Evolutionary conservation across 2,888 invertebrate genomes (phyloP).

Genomic region (Teleogryllus oceanicus): DNA sequence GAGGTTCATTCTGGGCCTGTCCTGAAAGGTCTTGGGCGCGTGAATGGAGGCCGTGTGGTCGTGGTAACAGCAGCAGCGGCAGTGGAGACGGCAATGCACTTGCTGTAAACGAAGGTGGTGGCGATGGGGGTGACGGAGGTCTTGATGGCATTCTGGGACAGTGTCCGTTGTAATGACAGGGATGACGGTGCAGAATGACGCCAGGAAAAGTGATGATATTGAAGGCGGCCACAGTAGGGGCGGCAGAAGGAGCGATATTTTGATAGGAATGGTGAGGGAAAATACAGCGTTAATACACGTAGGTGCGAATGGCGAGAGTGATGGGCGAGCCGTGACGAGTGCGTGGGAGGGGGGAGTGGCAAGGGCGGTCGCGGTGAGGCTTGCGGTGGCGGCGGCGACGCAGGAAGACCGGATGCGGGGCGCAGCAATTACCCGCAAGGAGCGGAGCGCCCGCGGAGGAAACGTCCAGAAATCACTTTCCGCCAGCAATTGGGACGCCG

Average conservation of each 20-base stretch:
- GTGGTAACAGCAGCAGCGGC: background rate
- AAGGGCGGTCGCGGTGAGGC: background rate
- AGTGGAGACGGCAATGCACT: background rate
- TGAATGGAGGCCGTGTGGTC: background rate
- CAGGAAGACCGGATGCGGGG: background rate
- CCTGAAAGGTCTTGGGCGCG: conserved; percentile 8
- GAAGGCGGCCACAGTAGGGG: no score
- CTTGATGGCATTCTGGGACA: no score
- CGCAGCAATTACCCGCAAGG: background rate
- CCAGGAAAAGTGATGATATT: no score
- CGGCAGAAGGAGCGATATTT: no score
- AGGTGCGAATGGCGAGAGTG: no score
- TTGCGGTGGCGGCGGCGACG: background rate
- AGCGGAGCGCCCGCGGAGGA: background rate
- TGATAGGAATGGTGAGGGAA: no score
- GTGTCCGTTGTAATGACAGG: no score
- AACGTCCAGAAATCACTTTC: conserved; percentile 9
- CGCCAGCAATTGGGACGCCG: background rate
- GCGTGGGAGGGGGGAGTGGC: background rate
- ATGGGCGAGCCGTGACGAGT: no score
- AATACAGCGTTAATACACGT: no score
- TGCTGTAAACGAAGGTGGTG: no score
- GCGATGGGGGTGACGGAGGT: no score
- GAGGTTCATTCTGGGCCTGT: background rate
- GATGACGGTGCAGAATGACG: no score